A percentile compares a stretch with the other conserved stretches of the same genome.
These are phyloP conservation scores for Dorcus hopei DNA, from an alignment of 2,888 invertebrate genomes.

Conservation along the genomic window DNA sequence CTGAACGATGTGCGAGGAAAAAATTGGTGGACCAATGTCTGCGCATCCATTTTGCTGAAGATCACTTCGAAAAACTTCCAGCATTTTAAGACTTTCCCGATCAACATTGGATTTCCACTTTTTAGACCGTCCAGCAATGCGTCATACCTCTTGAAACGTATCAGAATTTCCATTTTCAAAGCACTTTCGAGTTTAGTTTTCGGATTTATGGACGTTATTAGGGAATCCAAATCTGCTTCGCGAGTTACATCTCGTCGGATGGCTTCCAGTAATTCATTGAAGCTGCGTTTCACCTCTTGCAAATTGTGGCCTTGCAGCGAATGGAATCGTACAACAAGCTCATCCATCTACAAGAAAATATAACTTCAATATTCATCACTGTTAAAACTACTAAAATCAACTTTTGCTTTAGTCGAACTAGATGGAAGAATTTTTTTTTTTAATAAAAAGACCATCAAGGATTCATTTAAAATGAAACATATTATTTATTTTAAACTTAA, in stretches of 20 bases:
- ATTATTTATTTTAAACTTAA: too few species aligned
- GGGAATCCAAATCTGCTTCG: background rate
- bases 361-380: too few species aligned
- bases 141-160: constrained; percentile 12
- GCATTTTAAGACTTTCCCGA: constrained; percentile 17
- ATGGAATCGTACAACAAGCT: background rate
- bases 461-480: too few species aligned
- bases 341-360: background rate
- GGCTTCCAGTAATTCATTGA: background rate
- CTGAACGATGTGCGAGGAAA: constrained; percentile 16
- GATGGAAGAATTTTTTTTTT: too few species aligned
- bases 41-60: constrained; percentile 9
- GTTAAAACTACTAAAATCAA: too few species aligned
- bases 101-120: constrained; percentile 12
- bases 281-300: background rate
- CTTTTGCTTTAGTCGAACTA: too few species aligned
- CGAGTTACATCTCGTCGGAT: background rate
- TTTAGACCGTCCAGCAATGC: constrained; percentile 18
- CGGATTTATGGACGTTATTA: background rate
- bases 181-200: background rate
- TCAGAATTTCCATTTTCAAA: constrained; percentile 17
- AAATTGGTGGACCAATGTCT: constrained; percentile 9
- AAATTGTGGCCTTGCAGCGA: background rate
- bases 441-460: too few species aligned
- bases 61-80: constrained; percentile 18